Evolutionary conservation across 2,888 invertebrate genomes (phyloP), one percentile per base, ranked within the genome.

Genomic region (Resseliella maxima): DNA sequence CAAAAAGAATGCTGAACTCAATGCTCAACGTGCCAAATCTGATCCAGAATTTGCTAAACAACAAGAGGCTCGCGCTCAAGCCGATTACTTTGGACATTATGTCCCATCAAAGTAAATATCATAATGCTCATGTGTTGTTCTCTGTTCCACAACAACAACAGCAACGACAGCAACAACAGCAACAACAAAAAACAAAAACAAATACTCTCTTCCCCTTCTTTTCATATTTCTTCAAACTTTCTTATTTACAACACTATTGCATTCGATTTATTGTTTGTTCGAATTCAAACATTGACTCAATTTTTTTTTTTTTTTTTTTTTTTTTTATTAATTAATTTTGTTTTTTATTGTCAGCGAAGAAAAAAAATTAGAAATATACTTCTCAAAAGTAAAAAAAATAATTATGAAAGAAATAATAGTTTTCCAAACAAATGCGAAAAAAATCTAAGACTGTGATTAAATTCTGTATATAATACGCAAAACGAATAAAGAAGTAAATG

Each of bases 31-130:
- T 45, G 91, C 91, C 86, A 90, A 90, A 87, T 90, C 88, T 54
- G 91, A 91, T 89, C 91, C 91, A 0, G 91, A 90, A 36, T 91
- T 90, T 88, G 91, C 91, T 86, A 90, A 90, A 87, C 90, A 90
- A 86, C 88, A 91, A 81, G 91, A 91, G 87, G 90, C 90, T 87
- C 89, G 90, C 24, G 90, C 90, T 46, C 88, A 89, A 86, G 92
- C 93, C 87, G 93, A 94, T 89, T 94, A 93, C 91, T 93, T 93
- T 89, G 94, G 94, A n/a, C 86, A 86, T 38, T 86, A 86, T 46
- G 27, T 64, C 10, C 86, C 45, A 45, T 72, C 41, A 21, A 85
- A 85, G 27, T 83, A 38, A 83, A 38, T 12, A 41, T 36, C 38
- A 83, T 24, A 38, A n/a, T n/a, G 38, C 1, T n/a, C 38, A n/a